Conservation (phyloP, 2,113 vertebrate genomes). For the Nesoenas mayeri region DNA sequence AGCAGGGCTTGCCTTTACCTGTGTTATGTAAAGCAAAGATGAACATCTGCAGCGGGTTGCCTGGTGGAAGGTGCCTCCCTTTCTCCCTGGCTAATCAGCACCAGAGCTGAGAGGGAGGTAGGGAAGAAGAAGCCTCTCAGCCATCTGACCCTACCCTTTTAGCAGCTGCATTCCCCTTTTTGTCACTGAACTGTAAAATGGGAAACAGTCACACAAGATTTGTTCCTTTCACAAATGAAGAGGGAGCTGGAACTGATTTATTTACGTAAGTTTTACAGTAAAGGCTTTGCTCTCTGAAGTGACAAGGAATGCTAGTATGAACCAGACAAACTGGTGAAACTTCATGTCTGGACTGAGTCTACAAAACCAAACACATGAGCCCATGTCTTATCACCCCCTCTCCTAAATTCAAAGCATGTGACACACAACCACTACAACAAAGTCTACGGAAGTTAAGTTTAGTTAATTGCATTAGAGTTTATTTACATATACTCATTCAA, state of each 20-base stretch:
- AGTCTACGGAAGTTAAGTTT: slow-evolving; percentile 27
- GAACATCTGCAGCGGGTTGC: neutral
- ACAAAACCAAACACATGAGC: slow-evolving; percentile 16
- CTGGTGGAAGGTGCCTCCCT: neutral
- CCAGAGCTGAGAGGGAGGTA: neutral
- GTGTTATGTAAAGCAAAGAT: neutral
- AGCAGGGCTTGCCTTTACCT: neutral
- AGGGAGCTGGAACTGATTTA: slow-evolving; percentile 48
- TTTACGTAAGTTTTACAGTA: neutral
- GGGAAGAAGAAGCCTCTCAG: neutral
- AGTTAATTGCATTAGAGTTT: slow-evolving; percentile 23
- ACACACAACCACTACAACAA: neutral
- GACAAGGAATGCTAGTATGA: slow-evolving; percentile 36
- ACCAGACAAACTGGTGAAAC: slow-evolving; percentile 39
- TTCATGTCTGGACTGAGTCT: slow-evolving; percentile 26
- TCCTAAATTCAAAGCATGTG: slow-evolving; percentile 70
- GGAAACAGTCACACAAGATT: slow-evolving; percentile 7
- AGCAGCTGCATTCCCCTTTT: neutral
- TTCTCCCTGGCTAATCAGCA: neutral
- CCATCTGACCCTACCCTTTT: neutral
- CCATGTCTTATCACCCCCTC: slow-evolving; percentile 17
- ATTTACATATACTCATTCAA: slow-evolving; percentile 5
- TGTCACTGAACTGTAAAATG: slow-evolving; percentile 13
- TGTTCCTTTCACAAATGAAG: slow-evolving; percentile 4
- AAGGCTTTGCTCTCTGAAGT: slow-evolving; percentile 37